Evolutionary conservation across 2,888 invertebrate genomes (phyloP).

Genomic region (Aphodius granarius): DNA sequence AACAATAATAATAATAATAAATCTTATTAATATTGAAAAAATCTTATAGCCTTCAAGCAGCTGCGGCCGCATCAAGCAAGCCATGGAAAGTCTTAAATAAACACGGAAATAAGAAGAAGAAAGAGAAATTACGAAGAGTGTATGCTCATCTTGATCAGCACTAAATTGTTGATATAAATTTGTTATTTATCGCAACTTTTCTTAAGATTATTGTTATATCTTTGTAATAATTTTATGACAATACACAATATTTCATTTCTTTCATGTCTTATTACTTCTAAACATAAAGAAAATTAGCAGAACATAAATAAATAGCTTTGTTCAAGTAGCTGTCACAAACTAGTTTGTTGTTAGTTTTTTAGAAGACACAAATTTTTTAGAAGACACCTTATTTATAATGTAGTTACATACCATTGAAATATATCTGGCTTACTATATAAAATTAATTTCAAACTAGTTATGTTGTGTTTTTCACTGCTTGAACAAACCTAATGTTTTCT

Average conservation of each 20-base stretch:
- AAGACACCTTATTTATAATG: no score
- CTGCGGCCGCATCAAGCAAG: conserved; percentile 52
- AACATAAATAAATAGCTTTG: no score
- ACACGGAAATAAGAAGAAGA: conserved; percentile 86
- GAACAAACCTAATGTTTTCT: no score
- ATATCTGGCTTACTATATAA: no score
- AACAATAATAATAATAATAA: no score
- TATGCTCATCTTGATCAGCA: conserved; percentile 85
- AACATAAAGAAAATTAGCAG: not conserved
- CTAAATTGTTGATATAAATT: conserved; percentile 45
- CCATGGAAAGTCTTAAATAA: conserved; percentile 83
- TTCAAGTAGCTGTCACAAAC: no score
- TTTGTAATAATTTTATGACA: not conserved
- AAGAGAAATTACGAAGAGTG: conserved; percentile 86
- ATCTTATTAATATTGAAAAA: not conserved
- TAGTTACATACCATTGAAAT: no score
- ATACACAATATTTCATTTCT: not conserved
- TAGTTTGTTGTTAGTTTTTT: no score
- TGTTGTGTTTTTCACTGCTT: no score
- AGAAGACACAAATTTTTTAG: no score
- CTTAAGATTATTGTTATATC: not conserved
- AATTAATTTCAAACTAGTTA: no score
- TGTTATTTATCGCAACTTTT: not conserved
- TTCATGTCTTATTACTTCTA: not conserved
- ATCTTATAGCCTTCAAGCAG: not conserved